Conservation (phyloP, 30 jellyfish, hydroid and myxozoan species). For the Cassiopea andromeda region DNA sequence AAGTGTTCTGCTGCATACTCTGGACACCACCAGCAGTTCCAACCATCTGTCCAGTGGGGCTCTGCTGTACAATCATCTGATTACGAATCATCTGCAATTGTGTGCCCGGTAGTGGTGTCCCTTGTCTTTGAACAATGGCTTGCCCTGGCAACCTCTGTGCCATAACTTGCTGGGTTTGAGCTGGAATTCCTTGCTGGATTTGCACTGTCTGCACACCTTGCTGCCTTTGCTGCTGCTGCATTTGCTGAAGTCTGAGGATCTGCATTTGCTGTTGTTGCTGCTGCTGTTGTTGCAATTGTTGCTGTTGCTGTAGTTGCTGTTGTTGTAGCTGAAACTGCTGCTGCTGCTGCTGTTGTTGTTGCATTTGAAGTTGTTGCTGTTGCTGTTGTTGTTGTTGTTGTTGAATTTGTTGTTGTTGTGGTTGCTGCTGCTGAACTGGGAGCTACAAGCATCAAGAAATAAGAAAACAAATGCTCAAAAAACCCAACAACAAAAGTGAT, state of each 20-base stretch:
- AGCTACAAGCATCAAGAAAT: background rate
- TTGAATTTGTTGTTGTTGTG: slow-evolving; percentile 29
- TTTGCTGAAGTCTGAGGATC: slow-evolving; percentile 29
- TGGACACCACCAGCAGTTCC: slow-evolving; percentile 22
- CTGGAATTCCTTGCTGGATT: slow-evolving; percentile 28
- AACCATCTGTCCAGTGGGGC: slow-evolving; percentile 30
- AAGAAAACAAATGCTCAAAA: background rate
- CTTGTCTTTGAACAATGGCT: slow-evolving; percentile 22
- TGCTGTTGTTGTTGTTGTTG: slow-evolving; percentile 48
- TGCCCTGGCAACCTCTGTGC: slow-evolving; percentile 41
- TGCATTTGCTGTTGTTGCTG: slow-evolving; percentile 60
- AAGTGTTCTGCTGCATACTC: slow-evolving; percentile 26
- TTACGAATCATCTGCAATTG: slow-evolving; percentile 54
- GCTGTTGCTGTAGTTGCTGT: slow-evolving; percentile 31
- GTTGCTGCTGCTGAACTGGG: slow-evolving; percentile 7
- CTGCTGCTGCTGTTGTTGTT: background rate
- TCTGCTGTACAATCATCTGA: slow-evolving; percentile 46
- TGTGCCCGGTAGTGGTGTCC: slow-evolving; percentile 41
- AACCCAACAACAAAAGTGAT: background rate
- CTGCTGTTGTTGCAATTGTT: slow-evolving; percentile 41
- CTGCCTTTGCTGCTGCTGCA: slow-evolving; percentile 68
- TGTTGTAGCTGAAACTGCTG: slow-evolving; percentile 13
- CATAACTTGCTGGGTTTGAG: slow-evolving; percentile 8
- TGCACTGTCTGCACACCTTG: slow-evolving; percentile 52
- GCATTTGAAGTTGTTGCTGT: slow-evolving; percentile 34